phyloP scores from a whole-genome alignment of 2,888 invertebrate genomes.

The Cephus pygmeus region DNA sequence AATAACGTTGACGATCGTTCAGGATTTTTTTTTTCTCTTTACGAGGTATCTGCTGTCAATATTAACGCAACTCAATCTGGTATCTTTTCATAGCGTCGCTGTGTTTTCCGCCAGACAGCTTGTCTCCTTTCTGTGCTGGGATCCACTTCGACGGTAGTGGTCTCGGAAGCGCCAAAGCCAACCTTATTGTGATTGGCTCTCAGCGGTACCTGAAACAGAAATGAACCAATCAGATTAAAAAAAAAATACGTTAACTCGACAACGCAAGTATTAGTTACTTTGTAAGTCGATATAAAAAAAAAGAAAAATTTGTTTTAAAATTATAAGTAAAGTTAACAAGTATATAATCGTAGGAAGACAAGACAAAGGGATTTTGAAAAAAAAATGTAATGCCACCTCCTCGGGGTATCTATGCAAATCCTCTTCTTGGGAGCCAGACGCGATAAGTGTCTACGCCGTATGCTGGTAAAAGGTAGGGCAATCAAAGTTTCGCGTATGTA shows the following conservation, averaged over 20 bases:
- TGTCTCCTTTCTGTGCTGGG: constrained; percentile 56
- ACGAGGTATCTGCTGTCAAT: background rate
- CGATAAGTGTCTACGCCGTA: constrained; percentile 44
- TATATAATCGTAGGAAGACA: background rate
- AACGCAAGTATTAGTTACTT: background rate
- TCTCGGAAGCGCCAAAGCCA: constrained; percentile 71
- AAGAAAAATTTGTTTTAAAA: background rate
- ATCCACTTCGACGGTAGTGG: constrained; percentile 48
- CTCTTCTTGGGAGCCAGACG: constrained; percentile 38
- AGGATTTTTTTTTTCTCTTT: background rate
- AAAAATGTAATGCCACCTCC: background rate
- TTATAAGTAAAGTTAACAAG: background rate
- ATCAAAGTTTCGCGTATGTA: constrained; percentile 39
- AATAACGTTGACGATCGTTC: background rate
- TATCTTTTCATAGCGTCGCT: constrained; percentile 63
- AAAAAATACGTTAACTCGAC: background rate
- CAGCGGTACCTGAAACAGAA: constrained; percentile 71
- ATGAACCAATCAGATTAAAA: background rate
- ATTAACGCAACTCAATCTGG: constrained; percentile 28
- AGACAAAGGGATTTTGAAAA: background rate
- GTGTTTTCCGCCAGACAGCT: constrained; percentile 64
- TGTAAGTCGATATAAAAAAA: background rate
- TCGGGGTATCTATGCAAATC: constrained; percentile 46
- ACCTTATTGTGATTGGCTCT: constrained; percentile 72
- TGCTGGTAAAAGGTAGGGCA: constrained; percentile 28